Evolutionary conservation across 2,888 invertebrate genomes (phyloP).

Genomic region (Leucophenga montana): DNA sequence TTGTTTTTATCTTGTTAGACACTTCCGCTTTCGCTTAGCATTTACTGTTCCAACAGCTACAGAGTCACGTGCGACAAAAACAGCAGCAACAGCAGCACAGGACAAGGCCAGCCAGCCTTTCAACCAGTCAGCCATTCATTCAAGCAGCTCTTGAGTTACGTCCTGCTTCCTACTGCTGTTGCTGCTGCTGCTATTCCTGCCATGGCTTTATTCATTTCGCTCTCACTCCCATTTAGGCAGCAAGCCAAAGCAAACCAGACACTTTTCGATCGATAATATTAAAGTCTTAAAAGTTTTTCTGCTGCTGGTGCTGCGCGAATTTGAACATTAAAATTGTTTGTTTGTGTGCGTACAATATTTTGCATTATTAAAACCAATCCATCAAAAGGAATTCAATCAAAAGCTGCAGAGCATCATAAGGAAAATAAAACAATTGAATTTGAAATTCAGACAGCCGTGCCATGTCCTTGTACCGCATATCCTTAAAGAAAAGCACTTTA

Average conservation of each 20-base stretch:
- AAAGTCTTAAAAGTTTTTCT: slow-evolving; percentile 38
- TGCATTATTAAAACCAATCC: slow-evolving; percentile 54
- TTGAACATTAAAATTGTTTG: slow-evolving; percentile 17
- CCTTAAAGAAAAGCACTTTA: slow-evolving; percentile 20
- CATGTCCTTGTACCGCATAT: not conserved
- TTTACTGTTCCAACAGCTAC: no score
- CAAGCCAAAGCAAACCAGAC: slow-evolving; percentile 21
- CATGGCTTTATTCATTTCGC: not conserved
- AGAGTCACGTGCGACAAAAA: slow-evolving; percentile 21
- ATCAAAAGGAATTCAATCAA: slow-evolving; percentile 61
- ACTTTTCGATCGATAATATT: slow-evolving; percentile 51
- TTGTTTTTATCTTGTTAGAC: slow-evolving; percentile 64
- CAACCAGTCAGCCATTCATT: not conserved
- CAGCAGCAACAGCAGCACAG: not conserved
- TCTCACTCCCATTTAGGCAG: not conserved
- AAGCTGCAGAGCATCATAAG: no score
- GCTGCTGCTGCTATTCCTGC: not conserved
- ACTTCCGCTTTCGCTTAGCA: slow-evolving; percentile 19
- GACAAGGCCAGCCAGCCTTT: not conserved
- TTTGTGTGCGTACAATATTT: not conserved
- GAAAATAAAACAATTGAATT: slow-evolving; percentile 54
- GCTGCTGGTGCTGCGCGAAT: slow-evolving; percentile 21
- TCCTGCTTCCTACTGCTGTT: not conserved
- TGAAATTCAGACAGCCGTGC: slow-evolving; percentile 21
- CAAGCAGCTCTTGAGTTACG: not conserved